Evolutionary conservation across 2,888 invertebrate genomes (phyloP).

Genomic region (Crepidodera aurea): DNA sequence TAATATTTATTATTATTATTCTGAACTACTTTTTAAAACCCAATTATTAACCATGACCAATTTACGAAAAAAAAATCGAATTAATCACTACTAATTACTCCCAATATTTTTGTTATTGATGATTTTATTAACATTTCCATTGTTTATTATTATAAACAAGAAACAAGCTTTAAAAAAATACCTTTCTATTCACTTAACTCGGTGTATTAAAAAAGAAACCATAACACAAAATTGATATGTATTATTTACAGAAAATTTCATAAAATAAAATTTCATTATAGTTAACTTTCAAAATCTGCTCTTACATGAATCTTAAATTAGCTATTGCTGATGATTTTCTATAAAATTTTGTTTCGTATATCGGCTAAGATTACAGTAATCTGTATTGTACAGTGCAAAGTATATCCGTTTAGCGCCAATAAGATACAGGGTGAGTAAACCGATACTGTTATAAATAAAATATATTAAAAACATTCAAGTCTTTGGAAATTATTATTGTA

Average conservation of each 20-base stretch:
- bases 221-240: conserved; percentile 9
- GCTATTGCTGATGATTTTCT: conserved; percentile 5
- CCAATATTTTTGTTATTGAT: background rate
- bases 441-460: too few relatives aligned
- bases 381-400: background rate
- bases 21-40: background rate
- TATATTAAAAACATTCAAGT: too few relatives aligned
- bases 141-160: background rate
- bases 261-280: conserved; percentile 21
- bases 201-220: conserved; percentile 10
- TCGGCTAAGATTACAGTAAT: conserved; percentile 21
- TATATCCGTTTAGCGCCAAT: conserved; percentile 9
- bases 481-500: too few relatives aligned
- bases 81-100: too few relatives aligned
- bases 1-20: background rate
- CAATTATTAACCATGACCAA: background rate
- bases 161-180: background rate
- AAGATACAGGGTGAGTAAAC: conserved; percentile 3
- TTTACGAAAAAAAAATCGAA: background rate
- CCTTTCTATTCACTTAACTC: conserved; percentile 12
- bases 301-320: conserved; percentile 21
- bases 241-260: conserved; percentile 26
- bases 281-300: conserved; percentile 24
- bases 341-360: conserved; percentile 17
- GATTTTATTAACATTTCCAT: background rate